phyloP scores from a whole-genome alignment of 2,888 invertebrate genomes.

The Euclidia mi region DNA sequence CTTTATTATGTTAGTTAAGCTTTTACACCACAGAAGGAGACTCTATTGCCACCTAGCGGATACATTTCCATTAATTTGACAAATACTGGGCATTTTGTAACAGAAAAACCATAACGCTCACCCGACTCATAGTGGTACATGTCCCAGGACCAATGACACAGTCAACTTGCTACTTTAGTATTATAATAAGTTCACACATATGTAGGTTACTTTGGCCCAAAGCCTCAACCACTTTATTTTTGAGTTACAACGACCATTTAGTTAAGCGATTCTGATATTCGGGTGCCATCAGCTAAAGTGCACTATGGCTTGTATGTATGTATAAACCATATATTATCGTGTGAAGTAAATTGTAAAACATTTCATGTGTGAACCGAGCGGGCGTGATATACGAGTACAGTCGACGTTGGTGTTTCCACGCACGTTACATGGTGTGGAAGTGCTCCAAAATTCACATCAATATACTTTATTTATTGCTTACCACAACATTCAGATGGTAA shows the following conservation, averaged over 20 bases:
- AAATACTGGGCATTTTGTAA: too few relatives aligned
- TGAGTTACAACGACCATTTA: not conserved
- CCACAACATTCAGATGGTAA: conserved; percentile 4
- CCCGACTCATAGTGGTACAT: too few relatives aligned
- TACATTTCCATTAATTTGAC: too few relatives aligned
- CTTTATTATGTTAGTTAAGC: too few relatives aligned
- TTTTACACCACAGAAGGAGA: too few relatives aligned
- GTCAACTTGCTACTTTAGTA: too few relatives aligned
- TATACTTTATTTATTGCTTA: conserved; percentile 52
- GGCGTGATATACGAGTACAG: conserved; percentile 60
- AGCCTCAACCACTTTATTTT: too few relatives aligned
- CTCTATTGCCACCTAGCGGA: too few relatives aligned
- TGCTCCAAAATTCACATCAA: conserved; percentile 47
- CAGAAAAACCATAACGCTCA: too few relatives aligned
- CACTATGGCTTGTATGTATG: conserved; percentile 12
- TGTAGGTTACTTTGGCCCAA: too few relatives aligned
- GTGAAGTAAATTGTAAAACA: conserved; percentile 68
- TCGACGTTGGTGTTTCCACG: conserved; percentile 46
- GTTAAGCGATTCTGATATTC: conserved; percentile 3
- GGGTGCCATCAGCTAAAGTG: conserved; percentile 16
- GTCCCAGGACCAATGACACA: too few relatives aligned
- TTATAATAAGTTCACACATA: too few relatives aligned
- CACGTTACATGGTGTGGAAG: conserved; percentile 63
- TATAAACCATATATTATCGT: conserved; percentile 51
- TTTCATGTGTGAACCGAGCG: conserved; percentile 64